Evolutionary conservation across 2,797 vertebrate genomes (phyloP), one percentile per base, ranked within the genome.

Genomic region (Gymnodraco acuticeps): DNA sequence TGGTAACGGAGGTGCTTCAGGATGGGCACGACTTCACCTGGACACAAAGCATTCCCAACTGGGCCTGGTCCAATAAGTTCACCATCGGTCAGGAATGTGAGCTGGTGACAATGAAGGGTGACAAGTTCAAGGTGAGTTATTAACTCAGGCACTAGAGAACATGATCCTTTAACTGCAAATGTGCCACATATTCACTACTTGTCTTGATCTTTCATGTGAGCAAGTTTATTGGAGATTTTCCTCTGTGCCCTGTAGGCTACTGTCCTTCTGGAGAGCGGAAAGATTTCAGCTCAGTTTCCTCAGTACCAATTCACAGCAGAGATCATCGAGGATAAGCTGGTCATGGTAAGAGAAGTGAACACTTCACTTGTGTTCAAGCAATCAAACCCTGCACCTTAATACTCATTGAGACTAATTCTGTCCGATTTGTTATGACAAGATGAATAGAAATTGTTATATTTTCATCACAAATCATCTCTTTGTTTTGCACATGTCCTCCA

Each of bases 21-120:
- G 93, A 97, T 0, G 97, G 96, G 5, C 88, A 96, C 13, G 73
- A 95, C 66, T 98, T 98, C 90, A 95, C 86, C 23, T 99, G 97
- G 96, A 94, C 94, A 0, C 96, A 97, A 81, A 92, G 80, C 48
- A 95, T 94, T 70, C 95, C 96, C 0, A 91, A 92, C 15, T 95
- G 94, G 82, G 92, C 77, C 77, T 95, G 95, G 23, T 93, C 84
- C 76, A 97, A 97, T 75, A 91, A 46, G 1, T 99, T 98, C 89
- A 95, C 91, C 1, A 70, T 96, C 0, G 96, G 94, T 58, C 87
- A 96, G 75, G 96, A 99, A 64, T 93, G 95, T 16, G 96, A 99
- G 50, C 93, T 99, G 90, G 78, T 86, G 58, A 96, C 96, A 15
- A 89, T 97, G 90, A 92, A 79, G 0, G 96, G 96, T 3, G 92